These are phyloP conservation scores for Zoanthus solanderi DNA, from an alignment of 92 coral and sea anemone species.

Conservation along the genomic window DNA sequence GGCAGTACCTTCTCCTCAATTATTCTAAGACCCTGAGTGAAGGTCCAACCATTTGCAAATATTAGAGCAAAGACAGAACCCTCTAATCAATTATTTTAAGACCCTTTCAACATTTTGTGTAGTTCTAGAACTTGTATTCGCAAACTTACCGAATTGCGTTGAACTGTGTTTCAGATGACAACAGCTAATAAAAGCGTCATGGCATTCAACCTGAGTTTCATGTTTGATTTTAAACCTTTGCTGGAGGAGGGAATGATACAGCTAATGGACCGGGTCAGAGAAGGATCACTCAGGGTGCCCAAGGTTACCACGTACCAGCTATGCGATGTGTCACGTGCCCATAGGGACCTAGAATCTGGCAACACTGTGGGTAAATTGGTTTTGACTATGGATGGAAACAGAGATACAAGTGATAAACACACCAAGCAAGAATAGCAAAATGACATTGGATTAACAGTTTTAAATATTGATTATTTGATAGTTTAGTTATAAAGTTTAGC, in stretches of 20 bases:
- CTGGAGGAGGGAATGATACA: constrained; percentile 87
- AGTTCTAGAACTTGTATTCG: not conserved
- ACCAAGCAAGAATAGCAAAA: constrained; percentile 3
- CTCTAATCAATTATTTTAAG: no score
- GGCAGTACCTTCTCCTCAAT: no score
- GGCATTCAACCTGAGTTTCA: constrained; percentile 96
- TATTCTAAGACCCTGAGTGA: no score
- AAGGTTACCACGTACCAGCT: constrained; percentile 89
- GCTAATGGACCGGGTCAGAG: constrained; percentile 81
- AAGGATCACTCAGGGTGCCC: constrained; percentile 79
- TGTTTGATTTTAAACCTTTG: constrained; percentile 77
- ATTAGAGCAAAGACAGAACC: no score
- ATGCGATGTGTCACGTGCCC: constrained; percentile 83
- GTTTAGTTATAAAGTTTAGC: no score
- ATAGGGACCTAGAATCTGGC: constrained; percentile 93
- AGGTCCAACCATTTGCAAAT: no score
- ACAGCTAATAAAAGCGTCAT: constrained; percentile 84
- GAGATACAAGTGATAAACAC: constrained; percentile 6
- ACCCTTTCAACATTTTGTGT: no score
- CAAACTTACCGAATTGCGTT: not conserved
- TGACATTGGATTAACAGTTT: no score
- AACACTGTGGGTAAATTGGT: constrained; percentile 95
- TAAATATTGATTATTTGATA: no score
- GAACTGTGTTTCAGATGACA: constrained; percentile 71
- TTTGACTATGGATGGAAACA: constrained; percentile 74